Base-by-base conservation (phyloP, 2,888 invertebrate species). In the Zygogramma bicolorata region DNA sequence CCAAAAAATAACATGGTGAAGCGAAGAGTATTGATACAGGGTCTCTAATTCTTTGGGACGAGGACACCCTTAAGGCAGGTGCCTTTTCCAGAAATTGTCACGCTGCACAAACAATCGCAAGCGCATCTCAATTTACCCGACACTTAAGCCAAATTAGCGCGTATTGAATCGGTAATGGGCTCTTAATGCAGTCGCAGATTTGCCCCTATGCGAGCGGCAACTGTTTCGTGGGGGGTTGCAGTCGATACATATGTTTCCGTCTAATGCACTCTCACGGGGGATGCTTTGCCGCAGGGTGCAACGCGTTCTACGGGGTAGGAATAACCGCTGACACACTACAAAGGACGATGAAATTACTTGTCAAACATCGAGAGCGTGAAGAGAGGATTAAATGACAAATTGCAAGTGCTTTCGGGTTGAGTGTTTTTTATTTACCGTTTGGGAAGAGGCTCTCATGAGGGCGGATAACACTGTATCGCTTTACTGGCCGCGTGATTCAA, bases 341-440 rank as follows among this genome's bases (percentile, higher is more conserved):
- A 74, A 70, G 77, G 73, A 75, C 80, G 80, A 77, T 77, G 78
- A 82, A 83, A 83, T 82, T 83, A 81, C 81, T 83, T 80, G 81
- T 82, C 82, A 81, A 83, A 83, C 80, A 83, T 79, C 76, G 77
- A 77, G 75, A 82, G 82, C 81, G 82, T 83, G 83, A 84, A 83
- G 83, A 81, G 82, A 81, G 84, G 84, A 84, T 84, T 84, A 84
- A 78, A 81, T 84, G 83, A 84, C 84, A 84, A 84, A 84, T 84
- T 84, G 83, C 79, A 81, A 81, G 81, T 79, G 79, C 76, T 72
- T 74, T 75, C 68, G 68, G 71, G 68, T 76, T 75, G 79, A 81
- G 81, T 81, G 82, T 79, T 81, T 81, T 83, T 80, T 81, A 77
- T 81, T 82, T 81, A 76, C 68, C 68, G 46, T 38, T 69, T 22